Base-by-base conservation (phyloP, 2,113 vertebrate species). In the Pelobates fuscus region DNA sequence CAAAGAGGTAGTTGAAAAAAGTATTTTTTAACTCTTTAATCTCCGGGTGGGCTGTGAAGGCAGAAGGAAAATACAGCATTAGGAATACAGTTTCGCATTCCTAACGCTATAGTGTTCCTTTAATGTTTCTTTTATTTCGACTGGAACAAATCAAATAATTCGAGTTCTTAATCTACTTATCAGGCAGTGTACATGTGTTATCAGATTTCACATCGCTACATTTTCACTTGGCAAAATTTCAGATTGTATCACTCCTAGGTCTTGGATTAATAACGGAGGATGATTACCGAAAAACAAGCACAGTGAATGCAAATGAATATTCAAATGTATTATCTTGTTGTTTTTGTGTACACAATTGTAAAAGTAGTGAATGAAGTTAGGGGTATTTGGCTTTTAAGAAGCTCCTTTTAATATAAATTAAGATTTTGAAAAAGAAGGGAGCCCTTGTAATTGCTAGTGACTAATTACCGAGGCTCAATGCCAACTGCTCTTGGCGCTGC, bases 391-490 rank as follows among this genome's bases (percentile, higher is more conserved):
- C 44, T 62, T 58, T 52, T 62, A 58, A 62, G 70, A 71, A 71
- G 70, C 52, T 41, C 37, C 70, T 62, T 71, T 71, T 71, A 71
- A 71, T 71, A 57, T 71, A 76, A 76, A 76, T 76, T 63, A 67
- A 76, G 64, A 67, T 67, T 67, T 54, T 76, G 72, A 54, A 25
- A 60, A 32, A 76, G 72, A 67, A 76, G 54, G 59, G 64, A 67
- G 60, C 54, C 4, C 55, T 30, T 21, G 63, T 76, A 67, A 76
- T 76, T 76, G 54, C 72, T 58, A 60, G 72, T 67, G 72, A 76
- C 72, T 76, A 76, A 76, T 76, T 76, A 52, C 58, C 18, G 27
- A 59, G 63, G 72, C 64, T 60, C 37, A 3, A 41, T 24, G 72
- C 72, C 72, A 76, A 60, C 30, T 67, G 72, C 23, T 44, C 21